Base-by-base conservation (phyloP, 2,113 vertebrate genomes). In the Phalacrocorax aristotelis region DNA sequence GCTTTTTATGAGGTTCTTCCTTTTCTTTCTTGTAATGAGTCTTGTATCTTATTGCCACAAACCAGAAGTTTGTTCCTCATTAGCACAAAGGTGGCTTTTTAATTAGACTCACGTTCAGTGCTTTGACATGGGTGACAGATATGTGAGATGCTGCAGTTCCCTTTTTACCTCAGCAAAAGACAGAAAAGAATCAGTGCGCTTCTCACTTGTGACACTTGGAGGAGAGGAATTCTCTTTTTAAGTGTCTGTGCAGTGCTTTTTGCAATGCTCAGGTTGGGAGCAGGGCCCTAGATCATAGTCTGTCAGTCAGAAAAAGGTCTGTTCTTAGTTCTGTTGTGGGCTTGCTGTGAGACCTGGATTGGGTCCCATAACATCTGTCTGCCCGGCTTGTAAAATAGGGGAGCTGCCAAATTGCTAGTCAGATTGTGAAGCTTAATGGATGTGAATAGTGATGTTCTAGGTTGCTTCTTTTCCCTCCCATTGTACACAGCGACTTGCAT, bases 341-440 rank as follows among this genome's bases (percentile, higher is more conserved):
- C 75, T 97, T 91, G 75, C 75, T 74, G n/a, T 22, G 94, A 88
- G 93, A 85, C 87, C 84, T 97, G 82, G 81, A 58, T 32, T 70
- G 80, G 64, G 51, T 96, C 93, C 89, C 75, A 5, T 70, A 83
- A 94, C 91, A 87, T 95, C 94, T 95, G 94, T 91, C 75, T 92
- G 79, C 87, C 71, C 68, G 86, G 91, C 62, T 65, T 92, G 68
- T 80, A 36, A 64, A 70, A 81, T 7, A 79, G 57, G 36, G 87
- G 91, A 90, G 82, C 80, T 96, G 94, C 93, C 95, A 95, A 83
- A 80, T 70, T 44, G 68, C 75, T 51, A 1, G 71, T 74, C 15
- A 13, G 93, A 40, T 52, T 74, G 87, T 32, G 58, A 54, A 66
- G 71, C 78, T 82, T 83, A 70, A 58, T 85, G 76, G 89, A 87